Percentiles rank a stretch among this genome's conserved stretches.
These are phyloP conservation scores for Cryptomyrus ogoouensis DNA, from an alignment of 2,113 vertebrate genomes.

Conservation along the genomic window DNA sequence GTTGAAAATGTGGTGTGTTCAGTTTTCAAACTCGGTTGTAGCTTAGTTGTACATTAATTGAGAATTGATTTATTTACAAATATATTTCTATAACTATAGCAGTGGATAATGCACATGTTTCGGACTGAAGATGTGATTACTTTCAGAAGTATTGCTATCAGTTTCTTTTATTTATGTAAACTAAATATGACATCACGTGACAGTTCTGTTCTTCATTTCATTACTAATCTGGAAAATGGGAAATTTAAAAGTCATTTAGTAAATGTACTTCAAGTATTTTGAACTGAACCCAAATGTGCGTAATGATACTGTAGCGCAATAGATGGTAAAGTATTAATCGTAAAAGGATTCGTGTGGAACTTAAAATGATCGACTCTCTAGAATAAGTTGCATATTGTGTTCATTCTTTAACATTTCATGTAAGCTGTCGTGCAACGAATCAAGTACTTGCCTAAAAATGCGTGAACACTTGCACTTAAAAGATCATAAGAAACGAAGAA, in stretches of 20 bases:
- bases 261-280: neutral
- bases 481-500: neutral
- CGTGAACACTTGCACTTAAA: neutral
- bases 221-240: neutral
- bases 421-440: neutral
- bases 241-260: neutral
- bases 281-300: neutral
- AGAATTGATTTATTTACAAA: neutral
- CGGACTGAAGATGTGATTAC: neutral
- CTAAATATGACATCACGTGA: neutral
- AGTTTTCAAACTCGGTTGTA: neutral
- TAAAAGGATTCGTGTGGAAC: neutral
- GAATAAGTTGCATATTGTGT: neutral
- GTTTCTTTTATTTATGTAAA: neutral
- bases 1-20: slow-evolving; percentile 40
- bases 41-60: neutral
- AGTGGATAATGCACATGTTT: neutral
- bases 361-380: neutral
- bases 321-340: neutral
- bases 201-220: neutral
- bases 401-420: neutral
- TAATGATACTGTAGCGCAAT: neutral
- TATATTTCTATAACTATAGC: neutral
- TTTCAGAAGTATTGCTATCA: neutral
- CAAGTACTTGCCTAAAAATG: neutral